A percentile compares a stretch with the other conserved stretches of the same genome.
These are phyloP conservation scores for Ptilorrhoa leucosticta DNA, from an alignment of 2,113 vertebrate species.

Conservation along the genomic window DNA sequence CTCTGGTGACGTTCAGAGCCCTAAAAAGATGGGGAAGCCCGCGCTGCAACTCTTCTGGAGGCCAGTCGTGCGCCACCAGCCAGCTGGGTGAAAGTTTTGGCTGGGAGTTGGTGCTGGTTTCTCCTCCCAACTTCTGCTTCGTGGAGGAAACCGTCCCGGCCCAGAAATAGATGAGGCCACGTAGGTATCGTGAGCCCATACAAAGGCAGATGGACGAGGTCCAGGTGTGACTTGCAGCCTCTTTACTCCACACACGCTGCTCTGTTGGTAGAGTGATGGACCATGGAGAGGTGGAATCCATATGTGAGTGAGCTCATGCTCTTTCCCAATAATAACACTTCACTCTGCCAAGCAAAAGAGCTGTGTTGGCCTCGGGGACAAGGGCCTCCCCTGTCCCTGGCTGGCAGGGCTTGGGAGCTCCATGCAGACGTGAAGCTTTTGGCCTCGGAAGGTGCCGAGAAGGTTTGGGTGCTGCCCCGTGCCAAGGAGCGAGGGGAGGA, in stretches of 20 bases:
- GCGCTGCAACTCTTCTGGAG: background rate
- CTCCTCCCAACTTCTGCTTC: background rate
- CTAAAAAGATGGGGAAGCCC: background rate
- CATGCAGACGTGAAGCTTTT: background rate
- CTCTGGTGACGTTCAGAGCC: background rate
- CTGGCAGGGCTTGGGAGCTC: constrained; percentile 28
- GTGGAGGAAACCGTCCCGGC: background rate
- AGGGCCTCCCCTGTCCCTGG: constrained; percentile 56
- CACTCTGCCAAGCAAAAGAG: constrained; percentile 44
- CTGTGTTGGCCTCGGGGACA: constrained; percentile 43
- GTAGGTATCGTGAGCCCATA: background rate
- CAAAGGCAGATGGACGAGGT: background rate
- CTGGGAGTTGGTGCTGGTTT: background rate
- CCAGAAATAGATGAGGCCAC: constrained; percentile 1
- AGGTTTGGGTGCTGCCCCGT: constrained; percentile 14
- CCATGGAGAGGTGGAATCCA: constrained; percentile 42
- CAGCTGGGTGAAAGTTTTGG: background rate
- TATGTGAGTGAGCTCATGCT: constrained; percentile 49
- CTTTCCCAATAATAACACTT: constrained; percentile 47
- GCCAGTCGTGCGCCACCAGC: accelerated
- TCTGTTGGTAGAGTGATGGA: constrained; percentile 43
- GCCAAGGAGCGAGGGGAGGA: constrained; percentile 24
- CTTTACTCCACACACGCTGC: background rate
- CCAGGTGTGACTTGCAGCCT: constrained; percentile 1
- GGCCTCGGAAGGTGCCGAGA: constrained; percentile 21